phyloP scores from a whole-genome alignment of 2,888 invertebrate species.

The Machimus rusticus region DNA sequence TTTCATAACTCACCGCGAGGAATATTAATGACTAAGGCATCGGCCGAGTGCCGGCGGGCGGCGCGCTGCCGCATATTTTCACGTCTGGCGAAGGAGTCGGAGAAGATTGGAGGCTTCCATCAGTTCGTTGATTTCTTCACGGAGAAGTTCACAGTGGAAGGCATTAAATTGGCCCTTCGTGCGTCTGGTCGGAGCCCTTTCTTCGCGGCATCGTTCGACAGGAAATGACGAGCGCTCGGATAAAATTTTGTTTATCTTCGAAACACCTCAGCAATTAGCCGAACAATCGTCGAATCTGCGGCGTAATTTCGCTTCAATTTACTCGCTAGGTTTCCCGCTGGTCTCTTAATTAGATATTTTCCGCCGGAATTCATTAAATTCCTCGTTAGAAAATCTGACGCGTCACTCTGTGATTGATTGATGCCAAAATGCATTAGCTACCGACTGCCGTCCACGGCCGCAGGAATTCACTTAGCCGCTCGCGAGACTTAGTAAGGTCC shows the following conservation, averaged over 20 bases:
- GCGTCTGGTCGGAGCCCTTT: not conserved
- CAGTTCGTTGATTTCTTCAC: not conserved
- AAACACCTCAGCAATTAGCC: not conserved
- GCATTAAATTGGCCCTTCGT: not conserved
- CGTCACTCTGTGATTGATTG: constrained; percentile 32
- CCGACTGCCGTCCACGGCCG: not conserved
- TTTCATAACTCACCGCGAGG: not conserved
- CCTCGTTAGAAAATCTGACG: constrained; percentile 15
- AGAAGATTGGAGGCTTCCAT: not conserved
- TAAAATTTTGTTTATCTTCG: constrained; percentile 9
- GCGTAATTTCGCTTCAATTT: constrained; percentile 21
- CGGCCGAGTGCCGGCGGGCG: not conserved
- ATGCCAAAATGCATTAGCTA: constrained; percentile 37
- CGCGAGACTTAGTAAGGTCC: not conserved
- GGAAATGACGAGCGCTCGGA: not conserved
- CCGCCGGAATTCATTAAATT: constrained; percentile 7
- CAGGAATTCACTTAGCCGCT: not conserved
- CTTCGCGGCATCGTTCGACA: not conserved
- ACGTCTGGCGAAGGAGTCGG: not conserved
- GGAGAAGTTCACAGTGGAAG: not conserved
- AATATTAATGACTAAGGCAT: not conserved
- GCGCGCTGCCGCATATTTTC: not conserved
- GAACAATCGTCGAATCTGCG: constrained; percentile 31
- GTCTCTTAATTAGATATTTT: constrained; percentile 26
- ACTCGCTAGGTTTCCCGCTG: not conserved